Percentiles rank a stretch among this genome's conserved stretches.
These are phyloP conservation scores for Kuschelorhynchus macadamiae DNA, from an alignment of 2,888 invertebrate genomes.

Conservation along the genomic window DNA sequence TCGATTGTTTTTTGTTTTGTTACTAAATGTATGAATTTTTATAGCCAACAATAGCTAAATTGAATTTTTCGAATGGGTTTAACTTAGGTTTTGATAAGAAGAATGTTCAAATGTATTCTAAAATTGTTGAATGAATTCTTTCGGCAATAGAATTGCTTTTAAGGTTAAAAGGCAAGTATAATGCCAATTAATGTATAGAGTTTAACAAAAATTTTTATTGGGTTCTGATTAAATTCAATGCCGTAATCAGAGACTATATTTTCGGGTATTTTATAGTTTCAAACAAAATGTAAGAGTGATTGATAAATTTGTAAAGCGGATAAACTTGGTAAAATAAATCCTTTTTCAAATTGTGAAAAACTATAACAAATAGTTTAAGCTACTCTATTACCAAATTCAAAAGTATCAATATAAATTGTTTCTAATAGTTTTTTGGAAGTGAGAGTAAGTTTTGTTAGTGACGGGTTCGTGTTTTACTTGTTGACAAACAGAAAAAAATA, in stretches of 20 bases:
- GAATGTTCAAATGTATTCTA: background rate
- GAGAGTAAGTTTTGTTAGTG: slow-evolving; percentile 5
- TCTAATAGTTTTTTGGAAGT: slow-evolving; percentile 13
- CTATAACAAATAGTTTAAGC: slow-evolving; percentile 22
- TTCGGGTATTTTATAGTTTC: slow-evolving; percentile 28
- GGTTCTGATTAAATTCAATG: slow-evolving; percentile 21
- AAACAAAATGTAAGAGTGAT: slow-evolving; percentile 17
- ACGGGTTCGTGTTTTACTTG: slow-evolving; percentile 6
- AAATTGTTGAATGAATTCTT: slow-evolving; percentile 9
- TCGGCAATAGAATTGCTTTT: slow-evolving; percentile 6
- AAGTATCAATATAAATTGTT: slow-evolving; percentile 6
- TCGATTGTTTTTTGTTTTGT: slow-evolving; percentile 12
- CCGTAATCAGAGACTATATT: slow-evolving; percentile 31
- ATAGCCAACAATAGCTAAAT: slow-evolving; percentile 1
- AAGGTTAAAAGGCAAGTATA: slow-evolving; percentile 5
- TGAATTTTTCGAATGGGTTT: slow-evolving; percentile 10
- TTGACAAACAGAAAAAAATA: background rate
- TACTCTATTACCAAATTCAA: slow-evolving; percentile 17
- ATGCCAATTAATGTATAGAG: slow-evolving; percentile 24
- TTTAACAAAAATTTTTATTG: slow-evolving; percentile 18
- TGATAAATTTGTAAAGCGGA: slow-evolving; percentile 22
- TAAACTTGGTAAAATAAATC: slow-evolving; percentile 20
- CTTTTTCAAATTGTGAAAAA: slow-evolving; percentile 33
- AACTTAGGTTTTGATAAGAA: slow-evolving; percentile 1
- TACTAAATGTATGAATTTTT: slow-evolving; percentile 7